phyloP scores from a whole-genome alignment of 2,797 vertebrate species.

The Xerus rutilus region DNA sequence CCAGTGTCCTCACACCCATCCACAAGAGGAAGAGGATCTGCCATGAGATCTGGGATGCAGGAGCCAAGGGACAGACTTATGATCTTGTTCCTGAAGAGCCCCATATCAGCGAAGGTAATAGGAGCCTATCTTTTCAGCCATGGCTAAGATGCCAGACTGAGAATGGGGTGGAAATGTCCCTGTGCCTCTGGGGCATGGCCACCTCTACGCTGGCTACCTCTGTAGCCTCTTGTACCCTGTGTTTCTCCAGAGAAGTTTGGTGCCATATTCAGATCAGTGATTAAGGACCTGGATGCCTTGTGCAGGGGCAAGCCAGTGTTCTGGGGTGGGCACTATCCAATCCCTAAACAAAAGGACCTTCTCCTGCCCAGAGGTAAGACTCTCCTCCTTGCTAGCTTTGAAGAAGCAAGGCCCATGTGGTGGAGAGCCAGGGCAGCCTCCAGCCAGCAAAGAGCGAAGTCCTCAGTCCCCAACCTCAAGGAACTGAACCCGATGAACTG shows the following conservation, averaged over 20 bases:
- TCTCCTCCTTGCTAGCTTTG: not conserved
- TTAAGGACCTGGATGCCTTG: not conserved
- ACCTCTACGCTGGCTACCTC: not conserved
- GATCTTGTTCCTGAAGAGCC: not conserved
- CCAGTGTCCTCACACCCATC: not conserved
- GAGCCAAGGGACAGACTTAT: not conserved
- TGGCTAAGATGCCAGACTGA: not conserved
- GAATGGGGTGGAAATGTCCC: not conserved
- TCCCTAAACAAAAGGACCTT: not conserved
- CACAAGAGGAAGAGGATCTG: not conserved
- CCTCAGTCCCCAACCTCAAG: not conserved
- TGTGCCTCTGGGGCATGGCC: not conserved
- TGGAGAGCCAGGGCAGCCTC: not conserved
- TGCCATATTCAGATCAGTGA: not conserved
- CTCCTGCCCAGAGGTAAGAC: not conserved
- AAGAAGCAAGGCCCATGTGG: too few relatives aligned
- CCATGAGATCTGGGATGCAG: not conserved
- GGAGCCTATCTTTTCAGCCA: not conserved
- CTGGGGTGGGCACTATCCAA: not conserved
- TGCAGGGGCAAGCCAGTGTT: not conserved
- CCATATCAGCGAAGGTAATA: not conserved
- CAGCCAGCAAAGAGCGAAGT: not conserved
- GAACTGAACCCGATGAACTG: not conserved
- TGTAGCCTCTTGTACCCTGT: not conserved
- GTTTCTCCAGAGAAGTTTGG: not conserved